Base-by-base conservation (phyloP, 2,888 invertebrate species). In the Luperina nickerlii region DNA sequence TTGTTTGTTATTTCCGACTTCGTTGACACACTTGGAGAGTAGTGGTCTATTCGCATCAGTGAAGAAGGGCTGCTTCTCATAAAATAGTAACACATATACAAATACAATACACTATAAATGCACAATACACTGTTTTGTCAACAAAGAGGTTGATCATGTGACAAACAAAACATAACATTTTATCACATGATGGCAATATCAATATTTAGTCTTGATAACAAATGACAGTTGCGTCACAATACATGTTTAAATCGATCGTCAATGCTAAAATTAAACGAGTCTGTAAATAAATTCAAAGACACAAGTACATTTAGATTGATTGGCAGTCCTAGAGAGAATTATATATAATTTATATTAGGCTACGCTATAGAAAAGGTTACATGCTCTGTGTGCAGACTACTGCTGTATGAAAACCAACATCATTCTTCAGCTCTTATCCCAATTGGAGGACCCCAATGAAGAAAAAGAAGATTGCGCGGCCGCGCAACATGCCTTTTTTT, bases 261-360 rank as follows among this genome's bases (percentile, higher is more conserved):
- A 32, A 48, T 32, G 63, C 83, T 84, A 74, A 77, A 81, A 38
- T 82, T 85, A 84, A 74, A 72, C 54, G 24, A 4, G 42, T 76
- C 83, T 84, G 62, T 62, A 83, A 86, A 85, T 86, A 80, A 69
- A 74, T 74, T 72, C 48, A 70, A 72, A 80, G 81, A 70, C 81
- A 73, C 57, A 66, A 70, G 66, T 45, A 18, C 51, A 82, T 85
- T 77, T 71, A 71, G 63, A 77, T 60, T 74, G 67, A 77, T 77
- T 84, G 83, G 82, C 83, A 32, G 82, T 27, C 70, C 42, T 54
- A 74, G 42, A 15, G 42, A 15, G 15, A n/a, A 45, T 27, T 45
- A 32, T 74, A 63, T 82, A 73, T 69, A 81, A 66, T 74, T 71
- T 45, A 4, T 32, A 38, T 42, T 51, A 20, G 27, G 42, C 24